Conservation (phyloP, 23 tunicate genomes). For the Oikopleura vanhoeffeni region DNA sequence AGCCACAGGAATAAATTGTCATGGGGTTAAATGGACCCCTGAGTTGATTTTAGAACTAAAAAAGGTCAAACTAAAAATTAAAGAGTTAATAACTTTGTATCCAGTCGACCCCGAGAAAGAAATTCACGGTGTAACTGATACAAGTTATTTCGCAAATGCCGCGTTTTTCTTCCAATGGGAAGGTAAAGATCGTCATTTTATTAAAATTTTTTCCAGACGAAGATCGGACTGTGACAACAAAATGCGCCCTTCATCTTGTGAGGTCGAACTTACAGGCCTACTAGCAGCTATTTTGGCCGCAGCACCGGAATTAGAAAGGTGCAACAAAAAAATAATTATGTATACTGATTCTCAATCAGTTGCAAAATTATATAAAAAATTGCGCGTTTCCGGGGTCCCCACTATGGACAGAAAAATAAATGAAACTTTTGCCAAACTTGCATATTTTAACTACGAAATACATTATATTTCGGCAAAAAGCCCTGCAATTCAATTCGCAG, state of each 20-base stretch:
- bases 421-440: not conserved
- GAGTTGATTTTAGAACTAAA: not conserved
- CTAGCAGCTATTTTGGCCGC: not conserved
- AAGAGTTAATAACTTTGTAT: not conserved
- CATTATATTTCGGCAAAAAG: not conserved
- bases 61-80: not conserved
- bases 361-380: not conserved
- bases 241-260: not conserved
- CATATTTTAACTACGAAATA: not conserved
- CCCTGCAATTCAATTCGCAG: not conserved
- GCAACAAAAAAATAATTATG: not conserved
- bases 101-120: not conserved
- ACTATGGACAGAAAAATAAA: not conserved
- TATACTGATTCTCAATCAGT: not conserved
- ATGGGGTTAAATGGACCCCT: not conserved
- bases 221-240: not conserved
- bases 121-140: not conserved
- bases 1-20: not conserved
- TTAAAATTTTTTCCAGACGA: not conserved
- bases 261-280: not conserved
- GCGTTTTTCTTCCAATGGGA: not conserved
- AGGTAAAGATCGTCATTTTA: not conserved
- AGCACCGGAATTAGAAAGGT: not conserved
- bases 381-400: not conserved
- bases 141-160: not conserved